Evolutionary conservation across 2,113 vertebrate species (phyloP).

Genomic region (Syngnathus scovelli): DNA sequence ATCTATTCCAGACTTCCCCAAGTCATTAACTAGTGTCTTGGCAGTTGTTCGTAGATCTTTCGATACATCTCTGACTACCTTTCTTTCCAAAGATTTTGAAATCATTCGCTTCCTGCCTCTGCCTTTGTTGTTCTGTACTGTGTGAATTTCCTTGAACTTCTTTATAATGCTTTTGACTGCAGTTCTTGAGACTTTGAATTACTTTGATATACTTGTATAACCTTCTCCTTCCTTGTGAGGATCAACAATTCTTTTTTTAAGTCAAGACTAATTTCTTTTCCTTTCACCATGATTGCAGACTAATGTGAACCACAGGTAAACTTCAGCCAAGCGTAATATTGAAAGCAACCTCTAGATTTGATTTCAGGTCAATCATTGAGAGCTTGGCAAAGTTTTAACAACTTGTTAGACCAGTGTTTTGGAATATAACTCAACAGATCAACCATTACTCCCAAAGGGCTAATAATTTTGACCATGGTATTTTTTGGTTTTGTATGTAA

Average conservation of each 20-base stretch:
- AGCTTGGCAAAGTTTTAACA: too few species aligned
- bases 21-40: slow-evolving; percentile 9
- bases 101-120: background rate
- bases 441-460: too few species aligned
- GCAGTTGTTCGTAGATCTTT: background rate
- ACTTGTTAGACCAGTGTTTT: too few species aligned
- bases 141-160: too few species aligned
- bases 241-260: background rate
- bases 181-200: slow-evolving; percentile 2
- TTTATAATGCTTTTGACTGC: too few species aligned
- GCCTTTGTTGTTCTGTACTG: background rate
- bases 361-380: too few species aligned
- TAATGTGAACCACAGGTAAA: too few species aligned
- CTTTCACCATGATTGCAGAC: slow-evolving; percentile 12
- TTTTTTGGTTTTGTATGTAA: too few species aligned
- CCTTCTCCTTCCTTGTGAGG: slow-evolving; percentile 3
- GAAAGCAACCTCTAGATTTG: too few species aligned
- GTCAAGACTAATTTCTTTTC: background rate
- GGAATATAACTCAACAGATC: too few species aligned
- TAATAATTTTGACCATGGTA: too few species aligned
- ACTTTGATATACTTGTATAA: background rate
- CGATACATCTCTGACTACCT: background rate
- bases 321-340: too few species aligned
- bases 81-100: background rate
- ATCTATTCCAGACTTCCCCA: background rate